phyloP scores from a whole-genome alignment of 2,888 invertebrate species.

The Agriopis aurantiaria region DNA sequence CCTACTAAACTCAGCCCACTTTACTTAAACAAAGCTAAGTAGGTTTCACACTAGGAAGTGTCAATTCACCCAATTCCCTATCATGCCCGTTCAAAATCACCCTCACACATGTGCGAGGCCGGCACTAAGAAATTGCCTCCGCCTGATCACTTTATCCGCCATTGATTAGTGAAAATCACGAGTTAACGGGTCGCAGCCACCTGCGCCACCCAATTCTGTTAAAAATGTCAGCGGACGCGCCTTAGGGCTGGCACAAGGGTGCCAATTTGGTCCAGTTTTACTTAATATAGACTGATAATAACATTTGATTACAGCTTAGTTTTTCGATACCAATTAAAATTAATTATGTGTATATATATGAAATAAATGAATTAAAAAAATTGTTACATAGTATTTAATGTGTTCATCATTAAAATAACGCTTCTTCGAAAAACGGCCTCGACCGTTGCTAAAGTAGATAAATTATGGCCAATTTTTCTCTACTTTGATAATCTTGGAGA shows the following conservation, averaged over 20 bases:
- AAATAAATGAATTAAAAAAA: no score
- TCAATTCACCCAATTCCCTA: conserved; percentile 6
- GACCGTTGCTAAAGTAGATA: no score
- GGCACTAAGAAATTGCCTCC: conserved; percentile 78
- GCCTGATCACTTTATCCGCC: conserved; percentile 60
- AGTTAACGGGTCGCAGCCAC: conserved; percentile 60
- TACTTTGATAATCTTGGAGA: no score
- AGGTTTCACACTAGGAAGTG: background rate
- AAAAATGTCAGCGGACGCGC: conserved; percentile 50
- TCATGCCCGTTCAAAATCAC: conserved; percentile 7
- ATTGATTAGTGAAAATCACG: conserved; percentile 81
- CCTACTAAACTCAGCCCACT: no score
- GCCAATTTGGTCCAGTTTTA: background rate
- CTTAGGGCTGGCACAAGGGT: conserved; percentile 45
- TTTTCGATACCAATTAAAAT: no score
- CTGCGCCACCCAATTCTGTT: conserved; percentile 66
- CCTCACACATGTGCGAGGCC: conserved; percentile 43
- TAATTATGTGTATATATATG: no score
- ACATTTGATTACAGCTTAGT: no score
- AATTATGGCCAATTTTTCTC: no score
- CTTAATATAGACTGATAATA: background rate
- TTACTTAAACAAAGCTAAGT: no score
- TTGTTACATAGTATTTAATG: no score
- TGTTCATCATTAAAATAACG: no score
- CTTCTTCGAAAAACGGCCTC: no score